Base-by-base conservation (phyloP, 1,140 invertebrate species). In the Ceratina calcarata region DNA sequence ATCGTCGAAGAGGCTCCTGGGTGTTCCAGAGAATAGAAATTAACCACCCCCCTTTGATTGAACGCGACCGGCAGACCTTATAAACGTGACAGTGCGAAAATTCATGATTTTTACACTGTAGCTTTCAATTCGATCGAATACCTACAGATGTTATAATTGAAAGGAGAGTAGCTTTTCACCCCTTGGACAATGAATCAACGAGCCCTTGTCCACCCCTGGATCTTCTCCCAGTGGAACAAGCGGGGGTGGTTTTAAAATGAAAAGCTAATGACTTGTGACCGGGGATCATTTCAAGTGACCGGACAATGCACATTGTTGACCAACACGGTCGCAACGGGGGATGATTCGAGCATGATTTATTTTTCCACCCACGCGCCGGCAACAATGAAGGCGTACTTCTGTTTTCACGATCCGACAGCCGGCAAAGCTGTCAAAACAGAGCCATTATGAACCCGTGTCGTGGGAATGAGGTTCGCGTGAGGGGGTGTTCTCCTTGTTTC, bases 261-360 rank as follows among this genome's bases (percentile, higher is more conserved):
- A 91, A 91, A 91, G 88, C 88, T 90, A 91, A 92, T 91, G 91
- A 90, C 90, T 91, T 91, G 91, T 92, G 91, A 92, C 91, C 89
- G 90, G 90, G 89, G 89, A 90, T 90, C 87, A 89, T 90, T 90
- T 90, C 81, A 85, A 90, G 88, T 88, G 87, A 84, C 74, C 71
- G 89, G 87, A 87, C 78, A 89, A 83, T 83, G 89, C 87, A 90
- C 88, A 91, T 91, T 92, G 91, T 92, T 91, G 91, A 87, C 88
- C 90, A 86, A 91, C 91, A 90, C 81, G 89, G 87, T 89, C 88
- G 90, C 87, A 10, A 45, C 77, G 84, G 81, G 88, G 87, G 87
- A 91, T 89, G 86, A 90, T 86, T 66, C 81, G 79, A 68, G 69
- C 82, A 88, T 91, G 90, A 91, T 91, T 91, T 91, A 91, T 89